A percentile compares a stretch with the other conserved stretches of the same genome.
Evolutionary conservation across 2,888 invertebrate species (phyloP).

Genomic region (Cremastinae sp.): DNA sequence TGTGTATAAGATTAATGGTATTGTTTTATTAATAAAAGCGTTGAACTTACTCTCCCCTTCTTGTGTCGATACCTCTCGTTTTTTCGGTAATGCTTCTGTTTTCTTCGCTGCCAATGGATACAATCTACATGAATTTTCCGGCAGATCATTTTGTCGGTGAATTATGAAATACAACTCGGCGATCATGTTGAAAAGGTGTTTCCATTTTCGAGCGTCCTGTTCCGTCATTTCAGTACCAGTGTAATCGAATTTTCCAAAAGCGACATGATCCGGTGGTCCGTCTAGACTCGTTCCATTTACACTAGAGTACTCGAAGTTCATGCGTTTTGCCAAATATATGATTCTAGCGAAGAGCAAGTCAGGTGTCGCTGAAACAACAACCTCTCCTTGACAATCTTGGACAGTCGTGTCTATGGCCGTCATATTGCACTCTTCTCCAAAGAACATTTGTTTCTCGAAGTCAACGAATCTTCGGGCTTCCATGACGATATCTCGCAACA

Average conservation of each 20-base stretch:
- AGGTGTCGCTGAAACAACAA: too few species aligned
- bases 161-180: constrained; percentile 33
- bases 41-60: too few species aligned
- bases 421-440: neutral
- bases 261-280: neutral
- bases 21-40: too few species aligned
- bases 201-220: constrained; percentile 12
- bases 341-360: too few species aligned
- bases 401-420: neutral
- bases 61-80: too few species aligned
- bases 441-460: neutral
- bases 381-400: too few species aligned
- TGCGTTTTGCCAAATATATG: too few species aligned
- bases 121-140: neutral
- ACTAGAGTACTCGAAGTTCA: constrained; percentile 13
- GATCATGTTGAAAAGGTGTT: constrained; percentile 31
- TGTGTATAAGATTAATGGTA: too few species aligned
- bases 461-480: constrained; percentile 4
- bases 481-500: constrained; percentile 18
- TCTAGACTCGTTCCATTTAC: neutral
- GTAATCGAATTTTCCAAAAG: constrained; percentile 24
- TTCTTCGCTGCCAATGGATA: neutral
- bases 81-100: too few species aligned
- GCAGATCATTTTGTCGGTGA: constrained; percentile 4
- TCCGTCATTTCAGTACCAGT: constrained; percentile 14